Evolutionary conservation across 2,888 invertebrate genomes (phyloP).

Genomic region (Silvanus unidentatus): DNA sequence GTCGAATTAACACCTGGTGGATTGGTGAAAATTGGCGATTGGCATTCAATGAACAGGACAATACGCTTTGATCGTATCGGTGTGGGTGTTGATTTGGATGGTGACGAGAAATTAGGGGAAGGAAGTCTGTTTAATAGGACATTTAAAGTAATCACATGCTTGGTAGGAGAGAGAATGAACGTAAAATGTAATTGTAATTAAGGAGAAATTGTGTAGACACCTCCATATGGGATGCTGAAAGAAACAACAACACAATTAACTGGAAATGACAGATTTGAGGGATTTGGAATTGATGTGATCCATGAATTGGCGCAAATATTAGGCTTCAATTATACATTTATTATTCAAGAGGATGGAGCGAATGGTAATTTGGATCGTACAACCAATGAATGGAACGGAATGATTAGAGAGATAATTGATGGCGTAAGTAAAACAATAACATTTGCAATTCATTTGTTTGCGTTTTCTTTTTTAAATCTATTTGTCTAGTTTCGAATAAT

Average conservation of each 20-base stretch:
- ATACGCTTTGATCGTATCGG: conserved; percentile 12
- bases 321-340: conserved; percentile 78
- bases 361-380: conserved; percentile 63
- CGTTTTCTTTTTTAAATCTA: too few species aligned
- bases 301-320: conserved; percentile 69
- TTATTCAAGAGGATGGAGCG: conserved; percentile 66
- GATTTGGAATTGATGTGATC: conserved; percentile 84
- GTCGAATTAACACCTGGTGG: conserved; percentile 60
- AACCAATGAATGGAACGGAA: conserved; percentile 66
- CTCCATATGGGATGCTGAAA: conserved; percentile 84
- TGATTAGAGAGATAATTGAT: conserved; percentile 67
- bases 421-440: conserved; percentile 49
- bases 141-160: conserved; percentile 64
- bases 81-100: background rate
- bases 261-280: conserved; percentile 81
- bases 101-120: conserved; percentile 41
- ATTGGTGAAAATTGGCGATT: conserved; percentile 59
- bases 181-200: background rate
- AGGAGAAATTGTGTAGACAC: conserved; percentile 50
- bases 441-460: too few species aligned
- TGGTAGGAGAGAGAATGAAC: conserved; percentile 53
- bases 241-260: conserved; percentile 58
- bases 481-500: too few species aligned
- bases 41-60: conserved; percentile 52
- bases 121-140: conserved; percentile 65